Evolutionary conservation across 53 echinoderm and acorn worm species (phyloP).

Genomic region (Luidia sarsii): DNA sequence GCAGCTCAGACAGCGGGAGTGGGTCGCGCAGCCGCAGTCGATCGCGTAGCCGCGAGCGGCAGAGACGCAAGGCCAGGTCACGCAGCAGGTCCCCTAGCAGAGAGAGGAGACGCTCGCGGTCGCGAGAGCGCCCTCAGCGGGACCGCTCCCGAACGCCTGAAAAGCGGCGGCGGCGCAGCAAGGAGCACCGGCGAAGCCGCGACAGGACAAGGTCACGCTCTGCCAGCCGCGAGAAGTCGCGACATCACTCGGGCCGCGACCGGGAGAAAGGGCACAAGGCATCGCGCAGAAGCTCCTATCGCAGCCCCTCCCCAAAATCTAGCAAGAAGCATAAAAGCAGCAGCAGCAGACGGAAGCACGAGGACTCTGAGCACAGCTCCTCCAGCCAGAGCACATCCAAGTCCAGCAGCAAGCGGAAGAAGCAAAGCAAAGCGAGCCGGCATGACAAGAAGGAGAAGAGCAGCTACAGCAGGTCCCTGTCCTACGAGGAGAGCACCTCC

Average conservation of each 20-base stretch:
- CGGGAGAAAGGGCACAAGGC: constrained; percentile 22
- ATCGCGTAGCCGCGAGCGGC: constrained; percentile 47
- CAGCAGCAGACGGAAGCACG: constrained; percentile 41
- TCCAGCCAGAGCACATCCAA: constrained; percentile 40
- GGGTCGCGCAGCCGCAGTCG: constrained; percentile 36
- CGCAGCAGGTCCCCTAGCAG: constrained; percentile 46
- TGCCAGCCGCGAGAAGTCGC: constrained; percentile 12
- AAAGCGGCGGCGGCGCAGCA: constrained; percentile 38
- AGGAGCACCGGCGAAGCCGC: constrained; percentile 30
- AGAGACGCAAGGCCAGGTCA: constrained; percentile 28
- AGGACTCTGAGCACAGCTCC: constrained; percentile 51
- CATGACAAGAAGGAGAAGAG: constrained; percentile 42
- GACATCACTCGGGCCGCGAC: constrained; percentile 31
- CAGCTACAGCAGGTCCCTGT: constrained; percentile 12
- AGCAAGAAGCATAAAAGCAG: constrained; percentile 35
- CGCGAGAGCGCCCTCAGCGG: constrained; percentile 13
- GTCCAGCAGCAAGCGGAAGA: constrained; percentile 46
- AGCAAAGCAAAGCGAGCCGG: constrained; percentile 41
- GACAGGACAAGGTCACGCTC: constrained; percentile 37
- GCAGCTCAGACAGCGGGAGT: constrained; percentile 32
- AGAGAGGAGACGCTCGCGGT: constrained; percentile 32
- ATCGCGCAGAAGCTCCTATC: constrained; percentile 34
- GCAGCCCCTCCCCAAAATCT: constrained; percentile 41
- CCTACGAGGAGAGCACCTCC: constrained; percentile 23
- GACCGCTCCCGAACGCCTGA: constrained; percentile 25